These are phyloP conservation scores for Hedychridium roseum DNA, from an alignment of 2,888 invertebrate species.

Conservation along the genomic window DNA sequence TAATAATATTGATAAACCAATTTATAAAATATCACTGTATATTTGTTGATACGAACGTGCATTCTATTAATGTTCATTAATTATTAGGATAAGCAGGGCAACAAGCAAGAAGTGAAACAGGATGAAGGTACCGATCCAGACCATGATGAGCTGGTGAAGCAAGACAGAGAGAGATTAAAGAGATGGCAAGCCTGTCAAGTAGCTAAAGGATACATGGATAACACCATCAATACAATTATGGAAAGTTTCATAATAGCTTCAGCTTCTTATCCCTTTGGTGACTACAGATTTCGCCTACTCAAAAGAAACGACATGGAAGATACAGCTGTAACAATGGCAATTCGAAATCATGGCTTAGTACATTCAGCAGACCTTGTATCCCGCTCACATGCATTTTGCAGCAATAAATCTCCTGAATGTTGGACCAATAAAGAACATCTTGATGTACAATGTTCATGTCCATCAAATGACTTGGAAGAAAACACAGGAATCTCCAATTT, in stretches of 20 bases:
- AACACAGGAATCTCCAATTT: constrained; percentile 16
- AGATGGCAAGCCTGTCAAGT: constrained; percentile 75
- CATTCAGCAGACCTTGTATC: constrained; percentile 37
- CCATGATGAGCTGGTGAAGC: constrained; percentile 46
- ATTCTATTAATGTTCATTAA: too few species aligned
- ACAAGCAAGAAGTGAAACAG: constrained; percentile 8
- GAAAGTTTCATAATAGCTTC: constrained; percentile 70
- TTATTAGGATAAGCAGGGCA: constrained; percentile 21
- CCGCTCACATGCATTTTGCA: constrained; percentile 29
- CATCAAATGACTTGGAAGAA: constrained; percentile 18
- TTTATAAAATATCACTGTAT: neutral
- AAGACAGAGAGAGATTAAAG: constrained; percentile 53
- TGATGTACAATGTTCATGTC: constrained; percentile 21
- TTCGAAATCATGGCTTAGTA: constrained; percentile 73
- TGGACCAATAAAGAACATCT: constrained; percentile 20
- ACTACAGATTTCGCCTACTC: constrained; percentile 49
- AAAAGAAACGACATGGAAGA: constrained; percentile 72
- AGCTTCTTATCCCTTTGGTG: constrained; percentile 57
- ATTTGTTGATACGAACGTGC: too few species aligned
- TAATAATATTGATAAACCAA: constrained; percentile 17
- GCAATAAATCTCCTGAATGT: constrained; percentile 13
- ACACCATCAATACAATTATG: constrained; percentile 74
- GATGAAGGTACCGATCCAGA: constrained; percentile 16
- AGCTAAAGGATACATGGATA: constrained; percentile 74
- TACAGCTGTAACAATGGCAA: constrained; percentile 78